Percentiles rank a stretch among this genome's conserved stretches.
Conservation (phyloP, 2,797 vertebrate species). For the Sitta carolinensis region DNA sequence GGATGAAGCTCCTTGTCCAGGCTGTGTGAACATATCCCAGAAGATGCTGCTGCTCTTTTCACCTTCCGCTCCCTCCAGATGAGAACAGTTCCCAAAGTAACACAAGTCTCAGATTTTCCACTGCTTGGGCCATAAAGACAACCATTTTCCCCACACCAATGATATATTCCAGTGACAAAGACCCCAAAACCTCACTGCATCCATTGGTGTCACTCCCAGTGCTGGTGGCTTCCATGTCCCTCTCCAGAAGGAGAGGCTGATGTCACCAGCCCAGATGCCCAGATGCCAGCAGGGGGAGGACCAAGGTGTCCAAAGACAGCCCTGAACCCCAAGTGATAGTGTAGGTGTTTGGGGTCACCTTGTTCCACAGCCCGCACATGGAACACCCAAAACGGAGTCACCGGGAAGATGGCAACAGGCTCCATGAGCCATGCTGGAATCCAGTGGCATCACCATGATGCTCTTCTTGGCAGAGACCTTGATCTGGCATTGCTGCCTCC, state of each 20-base stretch:
- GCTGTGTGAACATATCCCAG: not conserved
- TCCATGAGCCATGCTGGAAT: fast-evolving
- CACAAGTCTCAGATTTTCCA: not conserved
- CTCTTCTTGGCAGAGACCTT: not conserved
- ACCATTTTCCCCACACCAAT: not conserved
- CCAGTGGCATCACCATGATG: fast-evolving
- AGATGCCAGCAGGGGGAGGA: not conserved
- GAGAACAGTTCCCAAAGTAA: not conserved
- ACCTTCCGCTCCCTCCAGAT: not conserved
- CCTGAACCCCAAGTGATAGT: not conserved
- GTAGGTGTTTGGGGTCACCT: not conserved
- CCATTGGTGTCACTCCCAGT: fast-evolving
- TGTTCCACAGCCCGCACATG: not conserved
- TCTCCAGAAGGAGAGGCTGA: not conserved
- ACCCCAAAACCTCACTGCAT: not conserved
- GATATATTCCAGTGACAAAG: not conserved
- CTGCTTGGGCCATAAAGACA: not conserved
- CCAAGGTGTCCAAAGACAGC: not conserved
- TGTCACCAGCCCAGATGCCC: not conserved
- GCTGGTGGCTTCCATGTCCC: not conserved
- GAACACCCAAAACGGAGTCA: not conserved
- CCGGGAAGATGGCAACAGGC: fast-evolving
- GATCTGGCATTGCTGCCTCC: not conserved
- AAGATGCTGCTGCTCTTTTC: not conserved
- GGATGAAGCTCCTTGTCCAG: not conserved